Evolutionary conservation across 2,113 vertebrate genomes (phyloP).

Genomic region (Corythoichthys intestinalis): DNA sequence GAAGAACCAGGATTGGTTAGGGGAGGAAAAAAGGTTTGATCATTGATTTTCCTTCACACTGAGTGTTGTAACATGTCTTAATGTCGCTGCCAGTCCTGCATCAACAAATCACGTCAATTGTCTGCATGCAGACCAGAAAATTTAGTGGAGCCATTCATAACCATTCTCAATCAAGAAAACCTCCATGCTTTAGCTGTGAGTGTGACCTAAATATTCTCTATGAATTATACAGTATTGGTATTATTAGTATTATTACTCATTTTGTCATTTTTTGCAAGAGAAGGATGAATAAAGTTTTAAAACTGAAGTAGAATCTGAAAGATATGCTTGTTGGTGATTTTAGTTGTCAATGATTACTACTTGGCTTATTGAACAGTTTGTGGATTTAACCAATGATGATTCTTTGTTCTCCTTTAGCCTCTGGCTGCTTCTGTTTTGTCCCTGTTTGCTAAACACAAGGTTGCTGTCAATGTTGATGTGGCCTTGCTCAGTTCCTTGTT

Average conservation of each 20-base stretch:
- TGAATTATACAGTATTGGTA: neutral
- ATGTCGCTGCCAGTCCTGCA: neutral
- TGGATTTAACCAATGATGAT: neutral
- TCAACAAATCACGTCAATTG: neutral
- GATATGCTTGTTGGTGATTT: no score
- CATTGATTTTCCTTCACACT: neutral
- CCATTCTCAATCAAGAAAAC: slow-evolving; percentile 53
- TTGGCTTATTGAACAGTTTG: no score
- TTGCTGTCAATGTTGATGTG: slow-evolving; percentile 45
- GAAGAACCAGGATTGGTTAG: slow-evolving; percentile 48
- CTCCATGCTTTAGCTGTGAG: slow-evolving; percentile 63
- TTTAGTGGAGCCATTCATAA: slow-evolving; percentile 52
- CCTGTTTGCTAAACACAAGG: slow-evolving; percentile 48
- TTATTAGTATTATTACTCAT: neutral
- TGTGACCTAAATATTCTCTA: neutral
- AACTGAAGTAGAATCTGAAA: neutral
- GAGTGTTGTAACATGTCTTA: neutral
- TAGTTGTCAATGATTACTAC: neutral
- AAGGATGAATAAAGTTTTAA: neutral
- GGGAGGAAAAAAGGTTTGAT: slow-evolving; percentile 57
- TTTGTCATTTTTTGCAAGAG: no score
- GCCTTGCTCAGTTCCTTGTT: slow-evolving; percentile 48
- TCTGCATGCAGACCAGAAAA: slow-evolving; percentile 54
- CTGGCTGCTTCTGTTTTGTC: slow-evolving; percentile 64
- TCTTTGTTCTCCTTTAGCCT: slow-evolving; percentile 44